Percentiles rank a stretch among this genome's conserved stretches.
Evolutionary conservation across 2,797 vertebrate species (phyloP).

Genomic region (Odontamblyopus lacepedii): DNA sequence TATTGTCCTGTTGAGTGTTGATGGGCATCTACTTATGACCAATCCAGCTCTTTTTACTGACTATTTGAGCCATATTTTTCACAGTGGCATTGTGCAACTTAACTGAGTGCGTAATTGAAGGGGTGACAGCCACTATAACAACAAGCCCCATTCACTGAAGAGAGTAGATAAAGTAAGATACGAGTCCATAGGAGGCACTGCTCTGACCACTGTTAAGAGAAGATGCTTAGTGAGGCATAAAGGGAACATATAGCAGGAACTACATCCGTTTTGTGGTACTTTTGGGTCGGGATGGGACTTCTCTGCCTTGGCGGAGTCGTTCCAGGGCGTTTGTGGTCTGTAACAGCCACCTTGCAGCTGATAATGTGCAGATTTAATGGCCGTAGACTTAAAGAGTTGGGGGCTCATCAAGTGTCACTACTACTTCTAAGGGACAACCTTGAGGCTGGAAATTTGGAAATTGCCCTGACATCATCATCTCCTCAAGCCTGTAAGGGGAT

Average conservation of each 20-base stretch:
- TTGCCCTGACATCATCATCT: slow-evolving; percentile 50
- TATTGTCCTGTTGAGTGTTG: slow-evolving; percentile 48
- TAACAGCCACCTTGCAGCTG: slow-evolving; percentile 39
- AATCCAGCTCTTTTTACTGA: slow-evolving; percentile 20
- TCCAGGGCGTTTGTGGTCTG: slow-evolving; percentile 43
- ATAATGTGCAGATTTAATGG: slow-evolving; percentile 37
- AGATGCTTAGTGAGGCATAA: slow-evolving; percentile 25
- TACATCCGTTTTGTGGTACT: slow-evolving; percentile 45
- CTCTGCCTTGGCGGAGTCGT: slow-evolving; percentile 38
- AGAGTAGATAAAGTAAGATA: slow-evolving; percentile 34
- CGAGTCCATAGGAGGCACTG: slow-evolving; percentile 13
- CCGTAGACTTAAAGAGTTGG: slow-evolving; percentile 30
- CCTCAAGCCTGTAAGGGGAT: slow-evolving; percentile 33
- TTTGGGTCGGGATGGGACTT: slow-evolving; percentile 41
- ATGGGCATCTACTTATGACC: slow-evolving; percentile 44
- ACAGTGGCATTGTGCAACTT: slow-evolving; percentile 30
- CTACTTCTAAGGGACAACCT: slow-evolving; percentile 30
- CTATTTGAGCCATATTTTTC: slow-evolving; percentile 21
- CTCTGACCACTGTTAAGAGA: slow-evolving; percentile 27
- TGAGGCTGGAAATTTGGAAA: slow-evolving; percentile 50
- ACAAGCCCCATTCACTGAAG: slow-evolving; percentile 28
- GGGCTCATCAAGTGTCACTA: slow-evolving; percentile 28
- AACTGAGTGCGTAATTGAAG: slow-evolving; percentile 9
- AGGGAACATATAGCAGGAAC: slow-evolving; percentile 24
- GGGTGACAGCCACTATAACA: slow-evolving; percentile 8